Base-by-base conservation (phyloP, 2,888 invertebrate genomes). In the Troides helena region DNA sequence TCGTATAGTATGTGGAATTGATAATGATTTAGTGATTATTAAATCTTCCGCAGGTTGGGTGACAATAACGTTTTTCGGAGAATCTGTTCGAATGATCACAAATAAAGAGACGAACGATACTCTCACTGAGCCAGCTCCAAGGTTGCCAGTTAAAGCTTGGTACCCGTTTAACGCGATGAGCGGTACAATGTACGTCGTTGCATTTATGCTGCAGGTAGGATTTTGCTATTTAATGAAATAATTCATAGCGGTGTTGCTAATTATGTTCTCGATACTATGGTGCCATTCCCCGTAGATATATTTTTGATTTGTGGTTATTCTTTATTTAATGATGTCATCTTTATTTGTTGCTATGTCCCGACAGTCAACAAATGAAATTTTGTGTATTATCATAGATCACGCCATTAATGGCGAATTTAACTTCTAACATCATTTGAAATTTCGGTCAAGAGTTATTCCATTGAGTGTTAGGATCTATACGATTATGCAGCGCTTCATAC, bases 31-130 rank as follows among this genome's bases (percentile, higher is more conserved):
- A 53, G 14, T 1, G 39, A 10, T 39, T 39, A 39, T 10, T 53
- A 59, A 25, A n/a, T 23, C 66, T 69, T 62, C n/a, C 43, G n/a
- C 65, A 95, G 95, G 95, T 67, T 97, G 97, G 97, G 94, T 96
- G 1, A 95, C 94, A 1, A 93, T 97, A 21, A 97, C 97, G 0
- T 97, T 97, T 89, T 94, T 97, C 72, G 97, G 96, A 0, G 96
- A 96, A 21, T 96, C 96, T 68, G 94, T 95, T 0, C 95, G 95
- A 74, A 85, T 93, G 65, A 90, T 95, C 5, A 87, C 94, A 8
- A 95, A 95, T 77, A 95, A 95, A 43, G 95, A 95, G 18, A 96
- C 96, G 1, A 97, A 97, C 74, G 94, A 95, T 0, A 95, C 95
- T 0, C 88, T 95, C 1, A 93, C 94, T 0, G 94, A 95, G 61